Conservation (phyloP, 2,113 vertebrate species). For the Coracopsis vasa region DNA sequence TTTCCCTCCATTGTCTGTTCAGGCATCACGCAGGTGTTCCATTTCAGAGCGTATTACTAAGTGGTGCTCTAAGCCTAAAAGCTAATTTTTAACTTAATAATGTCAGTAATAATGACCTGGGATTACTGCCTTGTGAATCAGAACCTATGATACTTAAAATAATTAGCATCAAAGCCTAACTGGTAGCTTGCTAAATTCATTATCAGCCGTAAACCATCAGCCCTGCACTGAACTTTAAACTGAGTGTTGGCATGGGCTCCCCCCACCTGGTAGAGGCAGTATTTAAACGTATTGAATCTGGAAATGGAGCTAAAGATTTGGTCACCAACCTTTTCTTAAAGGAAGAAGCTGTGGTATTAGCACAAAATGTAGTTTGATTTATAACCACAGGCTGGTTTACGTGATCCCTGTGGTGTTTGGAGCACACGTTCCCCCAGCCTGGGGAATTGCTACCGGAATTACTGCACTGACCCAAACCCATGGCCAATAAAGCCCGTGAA, state of each 20-base stretch:
- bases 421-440: not conserved
- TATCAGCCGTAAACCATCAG: conserved; percentile 67
- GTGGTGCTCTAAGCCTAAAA: conserved; percentile 65
- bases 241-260: not conserved
- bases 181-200: conserved; percentile 69
- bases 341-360: not conserved
- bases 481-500: not conserved
- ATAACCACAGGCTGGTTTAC: not conserved
- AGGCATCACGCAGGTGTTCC: conserved; percentile 69
- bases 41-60: conserved; percentile 67
- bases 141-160: conserved; percentile 74
- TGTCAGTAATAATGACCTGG: conserved; percentile 66
- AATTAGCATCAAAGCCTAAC: conserved; percentile 74
- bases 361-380: not conserved
- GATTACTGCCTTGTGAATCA: conserved; percentile 76
- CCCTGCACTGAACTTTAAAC: conserved; percentile 27
- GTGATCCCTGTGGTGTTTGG: not conserved
- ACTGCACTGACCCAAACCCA: not conserved
- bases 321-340: not conserved
- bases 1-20: conserved; percentile 61
- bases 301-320: not conserved
- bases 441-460: not conserved
- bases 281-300: not conserved
- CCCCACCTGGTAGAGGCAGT: not conserved
- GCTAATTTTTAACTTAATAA: conserved; percentile 77